Base-by-base conservation (phyloP, 1,140 invertebrate genomes). In the Microplitis demolitor region DNA sequence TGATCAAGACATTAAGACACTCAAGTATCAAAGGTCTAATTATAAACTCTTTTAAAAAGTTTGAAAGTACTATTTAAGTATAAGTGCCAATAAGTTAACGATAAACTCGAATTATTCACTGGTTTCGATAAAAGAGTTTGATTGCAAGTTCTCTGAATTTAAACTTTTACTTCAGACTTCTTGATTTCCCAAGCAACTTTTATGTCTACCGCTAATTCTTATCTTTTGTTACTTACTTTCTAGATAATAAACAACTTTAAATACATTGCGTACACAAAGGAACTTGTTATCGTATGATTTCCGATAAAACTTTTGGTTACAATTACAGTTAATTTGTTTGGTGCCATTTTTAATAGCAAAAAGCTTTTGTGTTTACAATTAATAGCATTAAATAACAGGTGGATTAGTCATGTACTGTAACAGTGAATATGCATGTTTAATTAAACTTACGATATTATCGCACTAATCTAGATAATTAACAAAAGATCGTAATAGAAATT, bases 141-240 rank as follows among this genome's bases (percentile, higher is more conserved):
- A 71, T 71, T 71, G 34, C 37, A 66, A 39, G 61, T 71, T 53
- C 51, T 61, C 62, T 16, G 37, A 71, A 66, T 66, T 16, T 37
- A 51, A 71, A 71, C 60, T 64, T 71, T 66, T 24, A 71, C 62
- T 66, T 34, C 24, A 64, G 56, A 71, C 61, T 71, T 53, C 24
- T 24, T 13, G 51, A 71, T 66, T 66, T 66, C 14, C 0, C 14
- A 24, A 63, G 39, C 13, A 70, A 71, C 69, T 71, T 71, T 16
- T 34, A 64, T 56, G 66, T 61, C 37, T 61, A 24, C 60, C 31
- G 69, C 50, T 71, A 71, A 71, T 71, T 53, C 64, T 71, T 53
- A 8, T 50, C 35, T 39, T 4, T 24, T 58, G 60, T 34, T 45
- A 60, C 58, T 39, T 61, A 16, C 53, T 39, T 53, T 50, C n/a